These are phyloP conservation scores for Stenodema calcarata DNA, from an alignment of 2,888 invertebrate genomes.

Conservation along the genomic window DNA sequence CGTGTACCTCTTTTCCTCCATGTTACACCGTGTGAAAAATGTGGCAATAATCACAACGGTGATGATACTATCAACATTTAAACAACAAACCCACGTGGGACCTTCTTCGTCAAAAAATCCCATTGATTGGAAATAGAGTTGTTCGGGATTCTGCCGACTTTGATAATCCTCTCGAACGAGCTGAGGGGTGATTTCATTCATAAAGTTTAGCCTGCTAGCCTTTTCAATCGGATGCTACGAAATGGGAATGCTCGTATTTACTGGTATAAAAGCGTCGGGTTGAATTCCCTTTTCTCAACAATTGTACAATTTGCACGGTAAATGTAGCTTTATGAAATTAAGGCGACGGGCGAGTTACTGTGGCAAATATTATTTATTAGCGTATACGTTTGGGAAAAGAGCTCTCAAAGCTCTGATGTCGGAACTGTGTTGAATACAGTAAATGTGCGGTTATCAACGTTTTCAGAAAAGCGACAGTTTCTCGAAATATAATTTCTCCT, in stretches of 20 bases:
- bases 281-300: background rate
- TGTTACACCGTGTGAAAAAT: too few species aligned
- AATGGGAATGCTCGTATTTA: background rate
- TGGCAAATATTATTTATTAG: background rate
- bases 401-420: too few species aligned
- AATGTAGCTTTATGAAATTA: background rate
- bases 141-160: background rate
- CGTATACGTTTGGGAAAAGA: too few species aligned
- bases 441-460: too few species aligned
- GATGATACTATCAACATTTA: too few species aligned
- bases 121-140: background rate
- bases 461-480: too few species aligned
- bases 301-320: background rate
- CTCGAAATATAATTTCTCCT: too few species aligned
- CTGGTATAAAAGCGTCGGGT: background rate
- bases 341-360: background rate
- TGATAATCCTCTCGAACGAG: background rate
- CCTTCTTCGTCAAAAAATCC: background rate
- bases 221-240: background rate
- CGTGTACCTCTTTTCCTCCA: too few species aligned
- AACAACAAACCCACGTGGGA: background rate
- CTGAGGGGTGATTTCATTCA: background rate
- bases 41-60: too few species aligned
- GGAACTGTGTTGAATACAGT: too few species aligned
- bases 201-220: background rate